Evolutionary conservation across 92 coral and sea anemone species (phyloP).

Genomic region (Diadumene lineata): DNA sequence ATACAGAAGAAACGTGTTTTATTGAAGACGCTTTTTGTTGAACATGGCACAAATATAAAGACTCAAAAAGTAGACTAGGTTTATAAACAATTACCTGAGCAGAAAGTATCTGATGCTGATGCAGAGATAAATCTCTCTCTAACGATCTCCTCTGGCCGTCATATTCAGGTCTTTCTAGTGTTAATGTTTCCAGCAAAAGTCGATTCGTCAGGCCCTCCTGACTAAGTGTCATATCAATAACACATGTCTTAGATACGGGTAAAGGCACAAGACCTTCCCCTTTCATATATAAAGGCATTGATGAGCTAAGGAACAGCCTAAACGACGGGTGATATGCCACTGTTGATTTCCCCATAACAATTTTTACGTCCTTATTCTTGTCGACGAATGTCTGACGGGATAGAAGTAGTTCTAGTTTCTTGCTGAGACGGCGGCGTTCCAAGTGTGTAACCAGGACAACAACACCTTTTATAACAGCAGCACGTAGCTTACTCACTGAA

Average conservation of each 20-base stretch:
- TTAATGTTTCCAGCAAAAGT: conserved; percentile 69
- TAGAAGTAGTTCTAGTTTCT: conserved; percentile 68
- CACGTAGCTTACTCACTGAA: conserved; percentile 65
- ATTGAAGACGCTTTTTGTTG: too few relatives aligned
- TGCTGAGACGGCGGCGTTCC: conserved; percentile 76
- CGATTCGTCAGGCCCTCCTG: conserved; percentile 76
- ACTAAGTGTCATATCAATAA: conserved; percentile 78
- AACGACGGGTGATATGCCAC: conserved; percentile 83
- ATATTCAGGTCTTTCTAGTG: conserved; percentile 89
- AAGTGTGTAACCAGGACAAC: conserved; percentile 82
- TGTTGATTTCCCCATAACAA: conserved; percentile 71
- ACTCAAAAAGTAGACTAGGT: background rate
- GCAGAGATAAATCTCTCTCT: conserved; percentile 79
- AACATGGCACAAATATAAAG: too few relatives aligned
- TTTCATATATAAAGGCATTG: conserved; percentile 74
- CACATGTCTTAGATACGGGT: conserved; percentile 70
- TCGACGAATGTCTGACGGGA: conserved; percentile 78
- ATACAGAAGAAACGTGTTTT: too few relatives aligned
- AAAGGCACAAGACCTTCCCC: conserved; percentile 68
- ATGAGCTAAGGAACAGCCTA: conserved; percentile 81
- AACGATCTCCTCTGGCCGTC: conserved; percentile 85
- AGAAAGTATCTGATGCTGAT: conserved; percentile 71
- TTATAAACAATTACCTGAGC: conserved; percentile 60
- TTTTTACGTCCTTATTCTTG: conserved; percentile 45
- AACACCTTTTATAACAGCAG: conserved; percentile 78